These are phyloP conservation scores for Pseudois nayaur DNA, from an alignment of 2,113 vertebrate species.

Conservation along the genomic window DNA sequence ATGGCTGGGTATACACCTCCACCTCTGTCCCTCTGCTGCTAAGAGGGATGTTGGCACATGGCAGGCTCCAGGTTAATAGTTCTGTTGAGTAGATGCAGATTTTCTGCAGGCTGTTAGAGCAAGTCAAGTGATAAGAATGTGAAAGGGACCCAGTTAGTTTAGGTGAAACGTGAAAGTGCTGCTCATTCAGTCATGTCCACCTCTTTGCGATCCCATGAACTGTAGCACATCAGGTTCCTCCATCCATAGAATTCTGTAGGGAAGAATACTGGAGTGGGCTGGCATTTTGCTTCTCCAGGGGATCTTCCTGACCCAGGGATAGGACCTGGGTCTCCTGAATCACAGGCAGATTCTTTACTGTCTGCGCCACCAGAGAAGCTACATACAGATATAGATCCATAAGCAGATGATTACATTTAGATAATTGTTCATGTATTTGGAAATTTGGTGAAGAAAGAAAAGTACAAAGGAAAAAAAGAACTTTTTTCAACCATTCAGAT, in stretches of 20 bases:
- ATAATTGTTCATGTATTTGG: not conserved
- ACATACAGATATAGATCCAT: too few species aligned
- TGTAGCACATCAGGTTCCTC: not conserved
- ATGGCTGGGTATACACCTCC: too few species aligned
- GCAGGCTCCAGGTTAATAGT: not conserved
- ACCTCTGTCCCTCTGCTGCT: not conserved
- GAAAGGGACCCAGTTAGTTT: too few species aligned
- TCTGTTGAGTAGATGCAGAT: too few species aligned
- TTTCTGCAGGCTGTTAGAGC: not conserved
- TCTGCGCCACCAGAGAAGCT: not conserved
- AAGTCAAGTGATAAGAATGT: too few species aligned
- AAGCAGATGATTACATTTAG: not conserved
- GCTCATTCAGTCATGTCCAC: not conserved
- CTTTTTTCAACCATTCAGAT: not conserved
- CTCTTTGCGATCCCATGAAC: not conserved
- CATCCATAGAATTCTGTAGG: not conserved
- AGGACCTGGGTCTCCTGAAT: not conserved
- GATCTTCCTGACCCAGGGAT: not conserved
- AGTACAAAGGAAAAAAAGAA: not conserved
- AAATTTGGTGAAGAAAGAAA: not conserved
- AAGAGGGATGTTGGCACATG: not conserved
- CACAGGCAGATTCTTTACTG: not conserved
- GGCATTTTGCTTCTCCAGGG: not conserved
- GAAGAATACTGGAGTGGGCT: not conserved
- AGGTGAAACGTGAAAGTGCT: not conserved